Conservation (phyloP, 2,888 invertebrate genomes). For the Aspidapion aeneum region DNA sequence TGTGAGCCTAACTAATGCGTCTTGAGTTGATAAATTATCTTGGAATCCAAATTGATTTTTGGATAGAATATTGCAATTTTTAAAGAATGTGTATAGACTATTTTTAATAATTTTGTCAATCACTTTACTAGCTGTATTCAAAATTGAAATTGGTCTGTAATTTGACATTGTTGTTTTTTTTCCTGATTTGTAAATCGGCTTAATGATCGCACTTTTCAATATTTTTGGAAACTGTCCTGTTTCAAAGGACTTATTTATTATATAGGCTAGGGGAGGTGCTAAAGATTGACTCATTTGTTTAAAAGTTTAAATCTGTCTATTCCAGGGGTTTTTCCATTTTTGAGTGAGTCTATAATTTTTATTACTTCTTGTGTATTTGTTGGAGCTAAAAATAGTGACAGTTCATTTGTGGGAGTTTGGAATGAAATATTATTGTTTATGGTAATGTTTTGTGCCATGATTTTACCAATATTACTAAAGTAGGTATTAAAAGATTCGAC, state of each 20-base stretch:
- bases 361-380: conserved; percentile 7
- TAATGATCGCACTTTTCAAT: conserved; percentile 14
- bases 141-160: conserved; percentile 15
- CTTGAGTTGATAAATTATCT: conserved; percentile 6
- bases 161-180: conserved; percentile 12
- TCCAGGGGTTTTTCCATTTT: conserved; percentile 10
- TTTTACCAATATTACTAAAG: conserved; percentile 7
- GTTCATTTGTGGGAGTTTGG: background rate
- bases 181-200: conserved; percentile 14
- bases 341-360: conserved; percentile 1
- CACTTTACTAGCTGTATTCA: conserved; percentile 11
- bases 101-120: conserved; percentile 10
- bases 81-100: conserved; percentile 12
- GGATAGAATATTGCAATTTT: conserved; percentile 9
- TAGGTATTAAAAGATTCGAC: conserved; percentile 10
- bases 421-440: background rate
- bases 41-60: conserved; percentile 16
- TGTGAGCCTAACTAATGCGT: conserved; percentile 8
- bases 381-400: conserved; percentile 3
- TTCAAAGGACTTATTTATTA: conserved; percentile 8
- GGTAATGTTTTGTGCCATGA: conserved; percentile 1
- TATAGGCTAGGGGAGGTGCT: conserved; percentile 7
- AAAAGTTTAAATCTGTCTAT: conserved; percentile 5
- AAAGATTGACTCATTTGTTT: conserved; percentile 5
- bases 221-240: conserved; percentile 11